These are phyloP conservation scores for Onychomys torridus DNA, from an alignment of 2,797 vertebrate species.

Conservation along the genomic window DNA sequence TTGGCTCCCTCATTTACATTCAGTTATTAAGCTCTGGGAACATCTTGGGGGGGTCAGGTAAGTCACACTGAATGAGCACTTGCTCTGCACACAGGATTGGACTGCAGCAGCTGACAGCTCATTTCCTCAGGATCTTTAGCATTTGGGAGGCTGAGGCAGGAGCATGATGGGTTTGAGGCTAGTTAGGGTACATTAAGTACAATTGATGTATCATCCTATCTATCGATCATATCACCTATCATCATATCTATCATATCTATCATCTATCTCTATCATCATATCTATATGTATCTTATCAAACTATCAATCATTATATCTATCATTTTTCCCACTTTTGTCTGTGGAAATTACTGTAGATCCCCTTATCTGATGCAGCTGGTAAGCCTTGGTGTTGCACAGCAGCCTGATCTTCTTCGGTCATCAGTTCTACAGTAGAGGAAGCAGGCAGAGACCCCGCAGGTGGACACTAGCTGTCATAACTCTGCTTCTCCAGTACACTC, in stretches of 20 bases:
- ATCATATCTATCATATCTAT: not conserved
- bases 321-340: not conserved
- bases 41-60: not conserved
- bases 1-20: not conserved
- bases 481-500: not conserved
- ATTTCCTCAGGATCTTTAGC: not conserved
- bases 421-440: not conserved
- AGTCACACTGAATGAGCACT: not conserved
- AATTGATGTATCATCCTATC: not conserved
- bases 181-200: not conserved
- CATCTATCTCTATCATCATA: not conserved
- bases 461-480: not conserved
- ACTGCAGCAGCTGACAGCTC: not conserved
- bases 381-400: not conserved
- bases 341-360: not conserved
- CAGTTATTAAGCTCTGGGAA: not conserved
- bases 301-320: no score
- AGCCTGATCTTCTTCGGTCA: not conserved
- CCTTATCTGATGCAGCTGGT: not conserved
- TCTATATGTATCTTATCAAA: no score
- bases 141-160: not conserved
- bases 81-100: not conserved
- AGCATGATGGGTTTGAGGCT: not conserved
- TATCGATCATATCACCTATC: not conserved
- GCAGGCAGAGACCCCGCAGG: not conserved